These are phyloP conservation scores for Penaeus japonicus DNA, from an alignment of 1,140 invertebrate genomes.

Conservation along the genomic window DNA sequence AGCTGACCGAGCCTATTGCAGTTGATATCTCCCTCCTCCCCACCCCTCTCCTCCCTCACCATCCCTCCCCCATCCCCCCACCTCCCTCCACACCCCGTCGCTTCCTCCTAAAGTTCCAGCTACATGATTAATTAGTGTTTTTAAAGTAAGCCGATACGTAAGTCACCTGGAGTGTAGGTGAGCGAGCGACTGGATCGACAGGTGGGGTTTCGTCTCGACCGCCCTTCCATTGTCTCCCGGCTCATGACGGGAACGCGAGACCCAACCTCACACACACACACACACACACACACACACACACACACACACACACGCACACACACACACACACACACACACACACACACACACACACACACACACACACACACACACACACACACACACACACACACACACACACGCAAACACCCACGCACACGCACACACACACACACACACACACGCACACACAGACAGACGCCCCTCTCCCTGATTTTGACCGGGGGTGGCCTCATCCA, in stretches of 20 bases:
- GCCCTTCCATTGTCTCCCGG: too few relatives aligned
- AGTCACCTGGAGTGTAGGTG: conserved; percentile 1
- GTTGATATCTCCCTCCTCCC: background rate
- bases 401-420: too few relatives aligned
- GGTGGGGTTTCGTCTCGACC: too few relatives aligned
- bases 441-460: too few relatives aligned
- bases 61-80: background rate
- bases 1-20: background rate
- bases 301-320: conserved; percentile 3
- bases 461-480: too few relatives aligned
- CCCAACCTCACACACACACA: background rate
- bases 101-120: background rate
- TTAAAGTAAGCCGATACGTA: conserved; percentile 7
- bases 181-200: background rate
- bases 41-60: background rate
- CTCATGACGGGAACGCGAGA: background rate
- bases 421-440: too few relatives aligned
- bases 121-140: conserved; percentile 7
- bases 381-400: too few relatives aligned
- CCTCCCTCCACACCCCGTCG: background rate
- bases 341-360: too few relatives aligned
- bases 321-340: background rate
- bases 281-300: conserved; percentile 13
- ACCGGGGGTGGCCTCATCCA: too few relatives aligned
- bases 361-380: too few relatives aligned